Evolutionary conservation across 1,140 invertebrate species (phyloP).

Genomic region (Brevipalpus yothersi): DNA sequence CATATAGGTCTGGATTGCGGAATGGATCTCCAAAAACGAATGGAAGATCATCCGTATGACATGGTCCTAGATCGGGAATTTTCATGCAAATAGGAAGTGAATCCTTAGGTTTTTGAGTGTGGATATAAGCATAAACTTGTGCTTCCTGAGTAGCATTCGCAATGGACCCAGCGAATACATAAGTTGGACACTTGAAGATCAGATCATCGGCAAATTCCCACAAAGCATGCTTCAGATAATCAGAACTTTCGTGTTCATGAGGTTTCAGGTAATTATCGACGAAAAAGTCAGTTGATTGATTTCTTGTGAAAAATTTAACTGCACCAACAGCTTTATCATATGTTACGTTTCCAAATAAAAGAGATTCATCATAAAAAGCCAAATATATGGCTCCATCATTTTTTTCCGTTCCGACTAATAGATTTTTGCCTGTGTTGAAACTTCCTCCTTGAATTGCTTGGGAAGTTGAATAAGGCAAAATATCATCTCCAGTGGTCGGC

Average conservation of each 20-base stretch:
- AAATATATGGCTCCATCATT: neutral
- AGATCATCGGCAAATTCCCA: conserved; percentile 11
- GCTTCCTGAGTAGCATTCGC: neutral
- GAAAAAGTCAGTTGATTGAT: too few relatives aligned
- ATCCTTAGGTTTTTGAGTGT: neutral
- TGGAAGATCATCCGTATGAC: neutral
- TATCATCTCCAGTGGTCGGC: neutral
- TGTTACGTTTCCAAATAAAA: too few relatives aligned
- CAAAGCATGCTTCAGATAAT: conserved; percentile 18
- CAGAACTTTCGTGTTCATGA: too few relatives aligned
- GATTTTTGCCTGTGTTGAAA: neutral
- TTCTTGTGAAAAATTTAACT: too few relatives aligned
- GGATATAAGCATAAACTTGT: neutral
- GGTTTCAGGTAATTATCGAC: too few relatives aligned
- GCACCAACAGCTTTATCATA: too few relatives aligned
- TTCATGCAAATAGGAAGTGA: neutral
- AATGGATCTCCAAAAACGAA: neutral
- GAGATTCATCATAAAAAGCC: neutral
- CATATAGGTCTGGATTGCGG: neutral
- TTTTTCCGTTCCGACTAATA: neutral
- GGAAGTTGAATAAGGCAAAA: neutral
- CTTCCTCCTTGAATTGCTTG: neutral
- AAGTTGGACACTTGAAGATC: neutral
- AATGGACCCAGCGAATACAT: neutral
- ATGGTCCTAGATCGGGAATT: neutral